Evolutionary conservation across 1,140 invertebrate genomes (phyloP).

Genomic region (Helicoverpa armigera): DNA sequence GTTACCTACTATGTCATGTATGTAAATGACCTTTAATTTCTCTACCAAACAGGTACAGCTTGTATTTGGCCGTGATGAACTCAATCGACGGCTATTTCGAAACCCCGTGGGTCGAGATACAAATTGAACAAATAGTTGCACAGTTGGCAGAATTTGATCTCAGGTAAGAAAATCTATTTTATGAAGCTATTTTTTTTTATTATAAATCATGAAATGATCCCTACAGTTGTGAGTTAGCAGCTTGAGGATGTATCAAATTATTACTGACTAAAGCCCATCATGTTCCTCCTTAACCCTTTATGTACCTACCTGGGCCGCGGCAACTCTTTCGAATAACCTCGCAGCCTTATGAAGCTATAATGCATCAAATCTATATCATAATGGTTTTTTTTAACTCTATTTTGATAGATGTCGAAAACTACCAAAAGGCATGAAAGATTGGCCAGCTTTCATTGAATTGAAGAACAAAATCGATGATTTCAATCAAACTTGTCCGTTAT

Average conservation of each 20-base stretch:
- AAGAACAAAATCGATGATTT: slow-evolving; percentile 97
- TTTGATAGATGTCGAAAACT: slow-evolving; percentile 90
- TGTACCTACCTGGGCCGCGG: no score
- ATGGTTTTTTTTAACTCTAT: background rate
- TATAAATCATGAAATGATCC: no score
- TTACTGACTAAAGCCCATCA: no score
- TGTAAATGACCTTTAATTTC: slow-evolving; percentile 32
- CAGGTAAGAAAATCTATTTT: slow-evolving; percentile 85
- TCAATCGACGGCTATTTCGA: slow-evolving; percentile 95
- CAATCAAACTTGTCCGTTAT: slow-evolving; percentile 94
- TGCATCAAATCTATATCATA: no score
- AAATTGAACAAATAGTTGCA: slow-evolving; percentile 93
- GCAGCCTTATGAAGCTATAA: no score
- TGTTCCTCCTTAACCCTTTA: no score
- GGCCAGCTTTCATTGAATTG: slow-evolving; percentile 95
- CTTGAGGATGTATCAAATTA: no score
- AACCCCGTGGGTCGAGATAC: slow-evolving; percentile 93
- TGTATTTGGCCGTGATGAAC: slow-evolving; percentile 94
- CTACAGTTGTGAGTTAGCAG: no score
- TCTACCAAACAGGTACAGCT: slow-evolving; percentile 79
- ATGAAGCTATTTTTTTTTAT: no score
- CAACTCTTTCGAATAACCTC: no score
- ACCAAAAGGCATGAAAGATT: slow-evolving; percentile 94
- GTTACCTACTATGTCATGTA: no score
- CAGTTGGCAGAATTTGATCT: slow-evolving; percentile 94